Conservation (phyloP, 2,888 invertebrate species). For the Mystacides longicornis region DNA sequence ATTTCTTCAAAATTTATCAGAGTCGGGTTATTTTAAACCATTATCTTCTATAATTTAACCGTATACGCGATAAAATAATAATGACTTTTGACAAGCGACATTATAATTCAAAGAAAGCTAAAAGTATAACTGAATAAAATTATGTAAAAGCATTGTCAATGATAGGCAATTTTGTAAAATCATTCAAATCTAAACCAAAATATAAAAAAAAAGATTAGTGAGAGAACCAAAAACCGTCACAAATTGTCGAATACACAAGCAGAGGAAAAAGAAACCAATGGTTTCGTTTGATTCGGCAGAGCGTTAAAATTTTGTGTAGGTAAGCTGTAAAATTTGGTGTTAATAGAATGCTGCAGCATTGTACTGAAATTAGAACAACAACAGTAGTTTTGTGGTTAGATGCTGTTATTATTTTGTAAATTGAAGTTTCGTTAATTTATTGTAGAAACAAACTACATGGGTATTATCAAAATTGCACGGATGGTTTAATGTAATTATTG, state of each 20-base stretch:
- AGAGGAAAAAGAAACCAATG: too few species aligned
- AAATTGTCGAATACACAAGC: conserved; percentile 25
- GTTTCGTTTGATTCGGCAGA: conserved; percentile 2
- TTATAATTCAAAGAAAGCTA: too few species aligned
- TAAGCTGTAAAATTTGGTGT: neutral
- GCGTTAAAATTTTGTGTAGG: conserved; percentile 6
- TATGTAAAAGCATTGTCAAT: neutral
- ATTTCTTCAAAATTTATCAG: too few species aligned
- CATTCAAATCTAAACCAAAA: neutral
- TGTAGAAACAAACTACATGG: too few species aligned
- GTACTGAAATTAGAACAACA: neutral
- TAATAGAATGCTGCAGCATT: neutral
- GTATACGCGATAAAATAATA: too few species aligned
- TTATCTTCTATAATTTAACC: too few species aligned
- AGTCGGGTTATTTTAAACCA: too few species aligned
- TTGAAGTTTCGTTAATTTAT: neutral
- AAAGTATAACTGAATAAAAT: neutral
- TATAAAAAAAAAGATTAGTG: neutral
- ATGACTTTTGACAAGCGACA: too few species aligned
- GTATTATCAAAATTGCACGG: too few species aligned
- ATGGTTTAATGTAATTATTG: too few species aligned
- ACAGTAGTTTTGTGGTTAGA: neutral
- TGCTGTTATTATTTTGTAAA: neutral
- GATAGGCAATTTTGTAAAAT: neutral
- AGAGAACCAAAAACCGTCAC: conserved; percentile 17